phyloP scores from a whole-genome alignment of 2,888 invertebrate species.

The Drosophila dives region DNA sequence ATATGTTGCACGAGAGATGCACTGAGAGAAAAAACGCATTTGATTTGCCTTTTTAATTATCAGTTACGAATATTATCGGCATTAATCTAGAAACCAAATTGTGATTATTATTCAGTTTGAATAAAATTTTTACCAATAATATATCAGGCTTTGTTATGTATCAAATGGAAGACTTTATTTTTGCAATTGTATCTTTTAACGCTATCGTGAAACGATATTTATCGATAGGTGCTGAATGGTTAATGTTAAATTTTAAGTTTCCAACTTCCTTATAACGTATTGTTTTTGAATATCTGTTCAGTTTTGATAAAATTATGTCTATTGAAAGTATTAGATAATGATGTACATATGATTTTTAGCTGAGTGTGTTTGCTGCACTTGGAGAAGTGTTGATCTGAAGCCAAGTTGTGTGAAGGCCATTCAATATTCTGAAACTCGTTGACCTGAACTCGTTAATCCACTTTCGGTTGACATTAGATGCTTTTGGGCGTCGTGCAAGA shows the following conservation, averaged over 20 bases:
- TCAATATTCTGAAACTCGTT: slow-evolving; percentile 57
- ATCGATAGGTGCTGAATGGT: neutral
- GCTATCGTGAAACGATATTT: neutral
- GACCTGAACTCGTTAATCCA: slow-evolving; percentile 60
- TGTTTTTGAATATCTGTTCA: neutral
- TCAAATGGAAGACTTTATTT: neutral
- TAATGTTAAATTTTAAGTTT: too few relatives aligned
- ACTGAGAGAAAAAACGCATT: slow-evolving; percentile 29
- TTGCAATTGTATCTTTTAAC: neutral
- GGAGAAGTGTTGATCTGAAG: slow-evolving; percentile 18
- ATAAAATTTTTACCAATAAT: too few relatives aligned
- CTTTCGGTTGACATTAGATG: slow-evolving; percentile 47
- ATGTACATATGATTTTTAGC: neutral
- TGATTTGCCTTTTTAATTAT: too few relatives aligned
- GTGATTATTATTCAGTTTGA: neutral
- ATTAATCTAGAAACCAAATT: too few relatives aligned
- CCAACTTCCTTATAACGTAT: too few relatives aligned
- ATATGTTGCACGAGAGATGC: slow-evolving; percentile 25
- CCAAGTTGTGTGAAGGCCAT: slow-evolving; percentile 12
- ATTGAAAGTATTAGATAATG: neutral
- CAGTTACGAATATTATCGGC: too few relatives aligned
- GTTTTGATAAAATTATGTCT: neutral
- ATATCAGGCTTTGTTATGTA: neutral
- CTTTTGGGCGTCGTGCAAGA: slow-evolving; percentile 34
- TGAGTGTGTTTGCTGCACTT: slow-evolving; percentile 30